Conservation (phyloP, 2,113 vertebrate genomes). For the Trogon surrucura region DNA sequence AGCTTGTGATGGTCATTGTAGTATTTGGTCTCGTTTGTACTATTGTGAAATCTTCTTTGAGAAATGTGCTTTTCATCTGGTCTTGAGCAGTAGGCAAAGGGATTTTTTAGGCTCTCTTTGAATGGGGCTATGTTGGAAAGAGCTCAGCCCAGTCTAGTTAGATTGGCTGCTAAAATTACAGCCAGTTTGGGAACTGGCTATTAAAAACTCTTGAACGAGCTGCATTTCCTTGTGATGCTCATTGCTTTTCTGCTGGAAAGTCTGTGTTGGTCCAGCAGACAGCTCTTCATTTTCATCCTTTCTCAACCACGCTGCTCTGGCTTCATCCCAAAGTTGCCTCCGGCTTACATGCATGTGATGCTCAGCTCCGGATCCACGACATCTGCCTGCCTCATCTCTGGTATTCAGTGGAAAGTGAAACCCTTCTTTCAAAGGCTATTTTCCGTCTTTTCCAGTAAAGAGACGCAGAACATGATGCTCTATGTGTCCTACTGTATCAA, state of each 20-base stretch:
- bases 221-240: not conserved
- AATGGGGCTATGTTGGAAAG: not conserved
- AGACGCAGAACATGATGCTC: not conserved
- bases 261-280: not conserved
- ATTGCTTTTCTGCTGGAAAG: not conserved
- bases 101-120: slow-evolving; percentile 1
- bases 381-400: not conserved
- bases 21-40: not conserved
- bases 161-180: slow-evolving; percentile 55
- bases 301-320: not conserved
- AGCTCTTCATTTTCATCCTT: not conserved
- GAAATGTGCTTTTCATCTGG: not conserved
- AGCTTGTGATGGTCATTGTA: not conserved
- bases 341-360: not conserved
- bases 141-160: not conserved
- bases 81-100: not conserved
- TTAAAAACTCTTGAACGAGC: not conserved
- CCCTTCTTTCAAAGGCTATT: not conserved
- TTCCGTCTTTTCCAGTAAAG: not conserved
- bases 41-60: not conserved
- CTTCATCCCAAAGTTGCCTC: not conserved
- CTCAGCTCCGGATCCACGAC: not conserved
- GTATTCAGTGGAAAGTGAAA: not conserved
- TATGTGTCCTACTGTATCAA: not conserved
- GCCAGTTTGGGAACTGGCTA: slow-evolving; percentile 1